phyloP scores from a whole-genome alignment of 2,113 vertebrate genomes.

The Tetraodon nigroviridis region DNA sequence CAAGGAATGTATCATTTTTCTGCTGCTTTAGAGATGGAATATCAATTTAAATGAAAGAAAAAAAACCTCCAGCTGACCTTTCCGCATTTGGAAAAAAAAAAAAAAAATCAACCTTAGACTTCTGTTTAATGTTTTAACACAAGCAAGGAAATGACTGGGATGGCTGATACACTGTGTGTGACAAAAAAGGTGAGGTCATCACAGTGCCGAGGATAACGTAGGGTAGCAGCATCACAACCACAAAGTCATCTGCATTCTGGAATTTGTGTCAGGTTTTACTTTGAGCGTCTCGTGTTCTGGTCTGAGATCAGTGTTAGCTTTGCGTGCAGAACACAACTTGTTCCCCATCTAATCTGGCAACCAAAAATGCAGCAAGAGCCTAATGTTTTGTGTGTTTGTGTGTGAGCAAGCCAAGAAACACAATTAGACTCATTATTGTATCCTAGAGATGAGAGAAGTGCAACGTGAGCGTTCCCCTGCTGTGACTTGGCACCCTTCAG shows the following conservation, averaged over 20 bases:
- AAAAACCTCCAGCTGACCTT: neutral
- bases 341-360: constrained; percentile 12
- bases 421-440: constrained; percentile 60
- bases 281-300: constrained; percentile 17
- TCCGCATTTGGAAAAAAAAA: neutral
- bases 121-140: neutral
- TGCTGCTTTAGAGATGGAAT: neutral
- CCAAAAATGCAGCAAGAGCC: constrained; percentile 23
- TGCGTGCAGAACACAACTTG: constrained; percentile 27
- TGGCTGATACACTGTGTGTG: constrained; percentile 2
- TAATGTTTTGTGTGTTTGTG: neutral
- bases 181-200: constrained; percentile 14
- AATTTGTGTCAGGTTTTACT: constrained; percentile 1
- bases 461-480: constrained; percentile 43
- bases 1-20: neutral
- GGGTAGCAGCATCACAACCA: constrained; percentile 4
- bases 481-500: constrained; percentile 52
- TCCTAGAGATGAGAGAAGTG: constrained; percentile 53
- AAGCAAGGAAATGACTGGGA: constrained; percentile 1
- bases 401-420: constrained; percentile 41
- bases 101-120: neutral
- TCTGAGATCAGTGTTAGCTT: constrained; percentile 18
- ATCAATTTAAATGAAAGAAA: neutral
- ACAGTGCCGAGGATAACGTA: constrained; percentile 2
- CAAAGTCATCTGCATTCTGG: constrained; percentile 3